These are phyloP conservation scores for Tolmerus cingulatus DNA, from an alignment of 2,888 invertebrate species.

Conservation along the genomic window DNA sequence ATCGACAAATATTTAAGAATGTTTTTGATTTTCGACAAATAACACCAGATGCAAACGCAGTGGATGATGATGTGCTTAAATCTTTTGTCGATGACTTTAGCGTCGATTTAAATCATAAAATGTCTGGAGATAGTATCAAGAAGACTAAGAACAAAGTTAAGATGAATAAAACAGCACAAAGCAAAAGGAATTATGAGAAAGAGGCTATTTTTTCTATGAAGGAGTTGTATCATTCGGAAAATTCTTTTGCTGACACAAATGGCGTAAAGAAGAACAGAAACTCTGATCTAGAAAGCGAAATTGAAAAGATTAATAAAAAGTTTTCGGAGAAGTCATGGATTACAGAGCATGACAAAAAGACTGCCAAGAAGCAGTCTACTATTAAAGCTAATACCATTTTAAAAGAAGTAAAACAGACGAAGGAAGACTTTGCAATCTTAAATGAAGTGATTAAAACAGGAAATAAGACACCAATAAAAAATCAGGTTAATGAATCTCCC, in stretches of 20 bases:
- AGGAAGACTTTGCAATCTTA: constrained; percentile 64
- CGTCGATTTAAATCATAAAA: constrained; percentile 66
- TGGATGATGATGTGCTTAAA: constrained; percentile 67
- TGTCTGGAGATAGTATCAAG: constrained; percentile 57
- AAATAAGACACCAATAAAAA: background rate
- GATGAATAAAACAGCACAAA: constrained; percentile 53
- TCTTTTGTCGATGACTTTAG: constrained; percentile 63
- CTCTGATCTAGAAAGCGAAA: constrained; percentile 47
- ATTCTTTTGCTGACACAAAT: background rate
- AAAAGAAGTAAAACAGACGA: constrained; percentile 64
- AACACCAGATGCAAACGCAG: constrained; percentile 73
- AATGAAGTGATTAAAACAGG: constrained; percentile 45
- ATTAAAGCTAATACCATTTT: constrained; percentile 62
- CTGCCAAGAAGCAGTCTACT: constrained; percentile 56
- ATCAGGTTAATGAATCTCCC: background rate
- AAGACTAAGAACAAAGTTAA: constrained; percentile 44
- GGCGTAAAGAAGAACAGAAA: constrained; percentile 43
- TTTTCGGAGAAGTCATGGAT: constrained; percentile 55
- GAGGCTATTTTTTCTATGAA: constrained; percentile 59
- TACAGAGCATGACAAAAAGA: constrained; percentile 63
- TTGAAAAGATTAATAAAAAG: constrained; percentile 48
- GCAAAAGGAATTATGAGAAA: constrained; percentile 58
- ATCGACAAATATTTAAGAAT: constrained; percentile 68
- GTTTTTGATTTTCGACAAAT: constrained; percentile 71
- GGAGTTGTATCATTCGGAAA: constrained; percentile 54